These are phyloP conservation scores for Gadopsis marmoratus DNA, from an alignment of 2,797 vertebrate genomes.

Conservation along the genomic window DNA sequence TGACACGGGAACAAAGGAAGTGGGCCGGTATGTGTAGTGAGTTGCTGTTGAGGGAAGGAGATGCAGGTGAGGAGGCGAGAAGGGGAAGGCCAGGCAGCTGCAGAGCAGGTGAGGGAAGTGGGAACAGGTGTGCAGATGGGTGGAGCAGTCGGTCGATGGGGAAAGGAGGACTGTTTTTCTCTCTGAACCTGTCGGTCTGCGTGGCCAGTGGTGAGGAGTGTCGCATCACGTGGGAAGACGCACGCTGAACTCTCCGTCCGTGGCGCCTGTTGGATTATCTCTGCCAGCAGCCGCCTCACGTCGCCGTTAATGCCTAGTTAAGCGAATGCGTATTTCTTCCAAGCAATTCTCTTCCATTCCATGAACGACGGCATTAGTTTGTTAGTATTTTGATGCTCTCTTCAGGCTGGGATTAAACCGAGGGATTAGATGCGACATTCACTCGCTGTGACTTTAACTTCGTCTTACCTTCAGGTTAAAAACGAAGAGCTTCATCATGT, in stretches of 20 bases:
- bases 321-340: slow-evolving; percentile 50
- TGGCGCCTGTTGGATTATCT: slow-evolving; percentile 44
- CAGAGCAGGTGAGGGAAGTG: too few relatives aligned
- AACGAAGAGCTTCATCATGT: slow-evolving; percentile 37
- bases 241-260: slow-evolving; percentile 6
- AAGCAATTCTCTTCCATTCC: slow-evolving; percentile 48
- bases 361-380: slow-evolving; percentile 59
- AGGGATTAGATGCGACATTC: slow-evolving; percentile 63
- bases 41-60: too few relatives aligned
- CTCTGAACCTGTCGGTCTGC: neutral
- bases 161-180: neutral
- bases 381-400: slow-evolving; percentile 60
- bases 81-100: too few relatives aligned
- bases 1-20: too few relatives aligned
- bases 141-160: too few relatives aligned
- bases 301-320: slow-evolving; percentile 33
- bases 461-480: slow-evolving; percentile 43
- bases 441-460: slow-evolving; percentile 50
- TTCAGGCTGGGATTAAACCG: slow-evolving; percentile 65
- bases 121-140: too few relatives aligned
- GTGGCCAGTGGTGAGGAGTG: neutral
- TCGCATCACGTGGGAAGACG: neutral
- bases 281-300: slow-evolving; percentile 43
- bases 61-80: too few relatives aligned
- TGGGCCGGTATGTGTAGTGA: too few relatives aligned